A percentile compares a stretch with the other conserved stretches of the same genome.
phyloP scores from a whole-genome alignment of 2,888 invertebrate species.

The Alloplasta piceator region DNA sequence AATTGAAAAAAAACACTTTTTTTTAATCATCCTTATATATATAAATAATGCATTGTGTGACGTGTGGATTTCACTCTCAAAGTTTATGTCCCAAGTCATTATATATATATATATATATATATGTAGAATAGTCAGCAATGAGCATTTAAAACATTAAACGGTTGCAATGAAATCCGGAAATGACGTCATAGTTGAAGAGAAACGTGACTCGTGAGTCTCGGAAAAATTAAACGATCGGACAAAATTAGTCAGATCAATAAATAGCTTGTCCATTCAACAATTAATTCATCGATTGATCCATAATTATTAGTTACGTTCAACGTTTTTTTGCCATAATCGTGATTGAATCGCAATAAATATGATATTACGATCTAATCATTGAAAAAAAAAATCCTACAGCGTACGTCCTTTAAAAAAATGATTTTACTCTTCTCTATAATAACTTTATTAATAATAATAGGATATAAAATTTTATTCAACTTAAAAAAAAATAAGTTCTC shows the following conservation, averaged over 20 bases:
- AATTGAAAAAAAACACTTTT: no score
- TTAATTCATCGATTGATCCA: slow-evolving; percentile 29
- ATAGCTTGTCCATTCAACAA: not conserved
- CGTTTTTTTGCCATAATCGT: not conserved
- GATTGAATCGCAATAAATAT: not conserved
- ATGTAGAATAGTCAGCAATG: not conserved
- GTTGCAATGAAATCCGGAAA: slow-evolving; percentile 48
- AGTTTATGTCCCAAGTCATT: slow-evolving; percentile 23
- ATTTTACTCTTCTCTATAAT: no score
- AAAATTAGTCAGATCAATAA: slow-evolving; percentile 28
- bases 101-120: not conserved
- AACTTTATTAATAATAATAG: no score
- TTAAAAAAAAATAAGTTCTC: no score
- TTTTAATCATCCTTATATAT: not conserved
- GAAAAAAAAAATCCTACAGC: no score
- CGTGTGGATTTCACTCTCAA: slow-evolving; percentile 27
- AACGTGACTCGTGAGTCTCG: slow-evolving; percentile 32
- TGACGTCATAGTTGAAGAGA: not conserved
- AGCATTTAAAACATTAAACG: not conserved
- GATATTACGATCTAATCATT: not conserved
- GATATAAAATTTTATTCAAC: no score
- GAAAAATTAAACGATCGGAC: slow-evolving; percentile 19
- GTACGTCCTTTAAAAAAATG: no score
- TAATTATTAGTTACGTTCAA: not conserved
- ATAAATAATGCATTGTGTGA: slow-evolving; percentile 47